Conservation (phyloP, 2,113 vertebrate genomes). For the Calonectris borealis region DNA sequence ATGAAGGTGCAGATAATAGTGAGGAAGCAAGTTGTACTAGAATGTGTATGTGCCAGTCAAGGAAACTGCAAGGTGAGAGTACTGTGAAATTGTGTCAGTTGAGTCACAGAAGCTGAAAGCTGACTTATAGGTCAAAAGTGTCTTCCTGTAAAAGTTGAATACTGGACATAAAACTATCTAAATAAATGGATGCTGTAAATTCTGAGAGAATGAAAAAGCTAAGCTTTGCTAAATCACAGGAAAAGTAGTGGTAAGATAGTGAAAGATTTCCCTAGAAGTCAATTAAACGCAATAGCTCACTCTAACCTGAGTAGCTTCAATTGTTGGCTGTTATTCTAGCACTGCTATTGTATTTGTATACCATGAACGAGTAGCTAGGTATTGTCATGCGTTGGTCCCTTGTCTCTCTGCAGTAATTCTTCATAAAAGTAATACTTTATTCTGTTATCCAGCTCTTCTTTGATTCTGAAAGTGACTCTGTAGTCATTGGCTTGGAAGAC, state of each 20-base stretch:
- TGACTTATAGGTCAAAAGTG: background rate
- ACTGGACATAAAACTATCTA: background rate
- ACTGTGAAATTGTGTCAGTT: background rate
- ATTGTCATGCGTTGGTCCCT: background rate
- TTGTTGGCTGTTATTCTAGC: background rate
- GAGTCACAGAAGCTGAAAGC: background rate
- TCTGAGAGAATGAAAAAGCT: background rate
- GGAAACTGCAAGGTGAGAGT: conserved; percentile 83
- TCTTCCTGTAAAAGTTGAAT: background rate
- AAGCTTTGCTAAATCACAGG: background rate
- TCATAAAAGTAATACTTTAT: background rate
- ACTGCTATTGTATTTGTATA: background rate
- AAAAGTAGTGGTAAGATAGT: background rate
- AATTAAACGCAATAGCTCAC: background rate
- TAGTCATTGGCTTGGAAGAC: conserved; percentile 80
- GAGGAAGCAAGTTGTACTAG: conserved; percentile 78
- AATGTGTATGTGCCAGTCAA: conserved; percentile 80
- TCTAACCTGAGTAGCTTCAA: background rate
- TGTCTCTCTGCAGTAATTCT: background rate
- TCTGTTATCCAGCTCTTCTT: conserved; percentile 80
- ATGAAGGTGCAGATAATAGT: conserved; percentile 83
- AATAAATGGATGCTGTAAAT: background rate
- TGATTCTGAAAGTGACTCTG: conserved; percentile 81
- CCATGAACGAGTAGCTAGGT: background rate
- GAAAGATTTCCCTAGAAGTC: background rate